Evolutionary conservation across 2,888 invertebrate genomes (phyloP).

Genomic region (Synergus umbraculus): DNA sequence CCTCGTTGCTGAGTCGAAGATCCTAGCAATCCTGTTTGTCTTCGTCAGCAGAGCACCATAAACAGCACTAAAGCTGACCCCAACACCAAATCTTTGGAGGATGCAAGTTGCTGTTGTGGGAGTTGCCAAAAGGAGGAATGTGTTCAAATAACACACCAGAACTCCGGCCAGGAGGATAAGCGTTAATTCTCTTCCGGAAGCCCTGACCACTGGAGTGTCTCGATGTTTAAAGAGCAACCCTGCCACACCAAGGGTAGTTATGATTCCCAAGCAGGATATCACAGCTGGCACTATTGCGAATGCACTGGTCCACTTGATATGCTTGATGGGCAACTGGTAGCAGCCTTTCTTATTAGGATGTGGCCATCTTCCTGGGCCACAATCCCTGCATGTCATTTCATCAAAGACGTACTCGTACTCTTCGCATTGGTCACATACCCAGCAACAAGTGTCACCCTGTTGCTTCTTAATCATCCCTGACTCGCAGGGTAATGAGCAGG

Average conservation of each 20-base stretch:
- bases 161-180: conserved; percentile 83
- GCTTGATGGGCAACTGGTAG: conserved; percentile 81
- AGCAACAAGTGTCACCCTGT: conserved; percentile 86
- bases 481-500: conserved; percentile 84
- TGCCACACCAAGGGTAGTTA: conserved; percentile 81
- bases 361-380: conserved; percentile 83
- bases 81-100: conserved; percentile 82
- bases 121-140: conserved; percentile 81
- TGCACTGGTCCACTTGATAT: conserved; percentile 83
- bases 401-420: conserved; percentile 83
- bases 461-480: conserved; percentile 84
- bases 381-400: conserved; percentile 83
- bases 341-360: conserved; percentile 82
- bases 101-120: conserved; percentile 81
- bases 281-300: conserved; percentile 83
- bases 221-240: conserved; percentile 82
- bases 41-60: conserved; percentile 84
- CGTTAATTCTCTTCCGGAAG: conserved; percentile 82
- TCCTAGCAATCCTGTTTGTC: conserved; percentile 82
- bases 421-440: conserved; percentile 87
- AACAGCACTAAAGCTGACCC: conserved; percentile 83
- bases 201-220: conserved; percentile 83
- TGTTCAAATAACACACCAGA: conserved; percentile 82
- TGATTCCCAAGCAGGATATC: conserved; percentile 82
- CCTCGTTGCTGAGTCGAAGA: conserved; percentile 82